Percentiles rank a stretch among this genome's conserved stretches.
These are phyloP conservation scores for Bimastos eiseni DNA, from an alignment of 2,888 invertebrate genomes.

Conservation along the genomic window DNA sequence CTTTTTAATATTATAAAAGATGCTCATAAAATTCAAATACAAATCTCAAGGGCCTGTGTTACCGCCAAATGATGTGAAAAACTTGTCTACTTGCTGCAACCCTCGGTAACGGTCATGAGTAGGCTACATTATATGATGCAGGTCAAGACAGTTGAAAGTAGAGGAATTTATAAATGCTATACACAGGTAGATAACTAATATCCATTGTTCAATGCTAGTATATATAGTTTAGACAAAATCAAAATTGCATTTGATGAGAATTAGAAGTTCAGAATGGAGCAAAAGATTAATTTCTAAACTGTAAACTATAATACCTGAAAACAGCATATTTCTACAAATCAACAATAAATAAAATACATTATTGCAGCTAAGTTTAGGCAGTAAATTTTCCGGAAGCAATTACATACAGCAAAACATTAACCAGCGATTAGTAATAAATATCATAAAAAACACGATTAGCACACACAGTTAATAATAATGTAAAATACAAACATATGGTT, in stretches of 20 bases:
- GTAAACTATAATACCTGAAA: not conserved
- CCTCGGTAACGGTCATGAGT: not conserved
- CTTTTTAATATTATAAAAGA: not conserved
- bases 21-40: not conserved
- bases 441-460: not conserved
- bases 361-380: not conserved
- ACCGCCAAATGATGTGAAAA: not conserved
- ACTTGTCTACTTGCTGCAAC: not conserved
- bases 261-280: not conserved
- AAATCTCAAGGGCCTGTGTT: not conserved
- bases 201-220: not conserved
- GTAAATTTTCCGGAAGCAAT: not conserved
- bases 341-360: not conserved
- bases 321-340: not conserved
- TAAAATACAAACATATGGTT: not conserved
- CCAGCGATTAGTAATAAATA: not conserved
- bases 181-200: not conserved
- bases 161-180: not conserved
- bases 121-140: too few relatives aligned
- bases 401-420: not conserved
- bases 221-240: not conserved
- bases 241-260: not conserved
- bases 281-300: not conserved
- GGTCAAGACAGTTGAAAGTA: not conserved
- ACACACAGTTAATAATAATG: not conserved